These are phyloP conservation scores for Campylorhamphus procurvoides DNA, from an alignment of 2,113 vertebrate species.

Conservation along the genomic window DNA sequence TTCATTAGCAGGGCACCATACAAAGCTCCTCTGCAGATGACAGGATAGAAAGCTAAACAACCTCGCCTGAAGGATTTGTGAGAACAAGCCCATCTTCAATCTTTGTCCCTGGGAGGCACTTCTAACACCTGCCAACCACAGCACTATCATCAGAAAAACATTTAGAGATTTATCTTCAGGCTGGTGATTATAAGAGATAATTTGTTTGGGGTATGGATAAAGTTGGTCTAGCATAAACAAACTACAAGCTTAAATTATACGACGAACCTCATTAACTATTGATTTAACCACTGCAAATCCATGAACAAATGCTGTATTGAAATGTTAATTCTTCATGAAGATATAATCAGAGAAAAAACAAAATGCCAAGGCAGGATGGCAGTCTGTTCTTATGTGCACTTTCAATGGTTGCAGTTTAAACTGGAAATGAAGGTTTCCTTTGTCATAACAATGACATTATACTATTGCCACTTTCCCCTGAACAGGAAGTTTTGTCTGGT, in stretches of 20 bases:
- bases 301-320: conserved; percentile 57
- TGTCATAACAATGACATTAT: background rate
- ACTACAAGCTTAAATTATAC: conserved; percentile 93
- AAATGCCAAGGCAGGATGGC: background rate
- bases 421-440: background rate
- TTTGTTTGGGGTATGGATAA: conserved; percentile 98
- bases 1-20: conserved; percentile 87
- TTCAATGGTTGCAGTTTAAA: background rate
- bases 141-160: conserved; percentile 99
- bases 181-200: conserved; percentile 99
- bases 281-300: conserved; percentile 81
- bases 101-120: conserved; percentile 99
- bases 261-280: conserved; percentile 94
- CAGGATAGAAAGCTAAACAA: conserved; percentile 81
- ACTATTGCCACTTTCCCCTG: background rate
- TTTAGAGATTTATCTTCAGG: conserved; percentile 98
- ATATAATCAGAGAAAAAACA: background rate
- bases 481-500: background rate
- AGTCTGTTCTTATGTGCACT: background rate
- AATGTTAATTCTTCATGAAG: conserved; percentile 47
- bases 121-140: conserved; percentile 99
- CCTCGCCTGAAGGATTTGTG: conserved; percentile 85
- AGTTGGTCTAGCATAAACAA: conserved; percentile 99
- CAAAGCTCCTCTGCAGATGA: conserved; percentile 81
- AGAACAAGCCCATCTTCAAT: conserved; percentile 91